Conservation (phyloP, 2,797 vertebrate genomes). For the Aeoliscus strigatus region DNA sequence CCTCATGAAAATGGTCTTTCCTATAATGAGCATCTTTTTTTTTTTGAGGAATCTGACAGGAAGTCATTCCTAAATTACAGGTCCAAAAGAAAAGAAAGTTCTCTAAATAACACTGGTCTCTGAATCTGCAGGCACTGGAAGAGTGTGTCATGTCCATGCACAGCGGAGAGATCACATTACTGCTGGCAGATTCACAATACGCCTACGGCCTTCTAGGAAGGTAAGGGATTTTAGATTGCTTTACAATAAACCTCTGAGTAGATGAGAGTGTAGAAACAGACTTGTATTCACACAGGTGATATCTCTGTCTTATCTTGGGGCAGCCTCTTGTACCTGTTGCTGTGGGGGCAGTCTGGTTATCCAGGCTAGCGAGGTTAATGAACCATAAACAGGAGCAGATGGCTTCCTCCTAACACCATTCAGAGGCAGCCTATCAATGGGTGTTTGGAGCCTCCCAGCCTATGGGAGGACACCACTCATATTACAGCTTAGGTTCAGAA, state of each 20-base stretch:
- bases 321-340: conserved; percentile 70
- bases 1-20: too few species aligned
- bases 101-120: conserved; percentile 17
- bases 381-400: conserved; percentile 77
- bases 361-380: conserved; percentile 65
- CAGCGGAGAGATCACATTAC: conserved; percentile 75
- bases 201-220: conserved; percentile 80
- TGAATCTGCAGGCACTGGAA: conserved; percentile 76
- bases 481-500: conserved; percentile 61
- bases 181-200: conserved; percentile 80
- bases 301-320: conserved; percentile 14
- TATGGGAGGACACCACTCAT: conserved; percentile 56
- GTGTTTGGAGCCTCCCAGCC: conserved; percentile 51
- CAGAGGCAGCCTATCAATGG: conserved; percentile 50
- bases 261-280: conserved; percentile 1
- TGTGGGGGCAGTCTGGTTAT: conserved; percentile 55
- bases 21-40: too few species aligned
- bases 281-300: conserved; percentile 22
- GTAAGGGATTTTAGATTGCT: conserved; percentile 59
- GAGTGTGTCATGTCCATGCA: conserved; percentile 79
- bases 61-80: background rate
- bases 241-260: conserved; percentile 5
- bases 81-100: conserved; percentile 1
- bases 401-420: conserved; percentile 66
- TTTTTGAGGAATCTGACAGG: too few species aligned